Percentiles rank a stretch among this genome's conserved stretches.
Evolutionary conservation across 2,888 invertebrate species (phyloP).

Genomic region (Ptychoptera contaminata): DNA sequence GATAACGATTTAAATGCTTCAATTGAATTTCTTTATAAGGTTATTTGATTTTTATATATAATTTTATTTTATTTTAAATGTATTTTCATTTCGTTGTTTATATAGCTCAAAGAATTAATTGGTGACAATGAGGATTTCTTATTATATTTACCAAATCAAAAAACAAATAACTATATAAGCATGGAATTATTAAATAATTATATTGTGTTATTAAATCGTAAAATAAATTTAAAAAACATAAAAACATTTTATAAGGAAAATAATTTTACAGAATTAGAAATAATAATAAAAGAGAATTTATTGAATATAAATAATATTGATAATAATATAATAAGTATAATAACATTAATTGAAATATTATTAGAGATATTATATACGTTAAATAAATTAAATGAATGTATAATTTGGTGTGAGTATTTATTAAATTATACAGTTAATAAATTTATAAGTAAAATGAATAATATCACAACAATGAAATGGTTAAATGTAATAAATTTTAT

Average conservation of each 20-base stretch:
- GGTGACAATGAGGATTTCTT: conserved; percentile 20
- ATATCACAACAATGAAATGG: too few species aligned
- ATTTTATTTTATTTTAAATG: background rate
- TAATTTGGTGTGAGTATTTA: conserved; percentile 62
- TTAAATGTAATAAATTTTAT: conserved; percentile 19
- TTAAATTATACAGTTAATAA: conserved; percentile 56
- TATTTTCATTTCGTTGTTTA: conserved; percentile 5
- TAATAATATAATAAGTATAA: conserved; percentile 14
- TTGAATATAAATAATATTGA: conserved; percentile 19
- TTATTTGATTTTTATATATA: conserved; percentile 13
- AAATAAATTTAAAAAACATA: conserved; percentile 44
- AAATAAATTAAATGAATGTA: conserved; percentile 34
- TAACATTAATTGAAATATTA: conserved; percentile 7
- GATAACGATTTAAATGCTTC: conserved; percentile 36
- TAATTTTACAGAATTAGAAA: conserved; percentile 47
- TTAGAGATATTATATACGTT: too few species aligned
- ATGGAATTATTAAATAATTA: conserved; percentile 30
- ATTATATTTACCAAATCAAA: conserved; percentile 36
- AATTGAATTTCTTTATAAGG: conserved; percentile 33
- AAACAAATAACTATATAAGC: conserved; percentile 34
- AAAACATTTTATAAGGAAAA: conserved; percentile 47
- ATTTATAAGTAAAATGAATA: conserved; percentile 28
- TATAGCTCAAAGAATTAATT: conserved; percentile 13
- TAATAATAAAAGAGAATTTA: conserved; percentile 41
- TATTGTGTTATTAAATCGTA: conserved; percentile 28